A percentile compares a stretch with the other conserved stretches of the same genome.
Evolutionary conservation across 2,113 vertebrate genomes (phyloP).

Genomic region (Sminthopsis crassicaudata): DNA sequence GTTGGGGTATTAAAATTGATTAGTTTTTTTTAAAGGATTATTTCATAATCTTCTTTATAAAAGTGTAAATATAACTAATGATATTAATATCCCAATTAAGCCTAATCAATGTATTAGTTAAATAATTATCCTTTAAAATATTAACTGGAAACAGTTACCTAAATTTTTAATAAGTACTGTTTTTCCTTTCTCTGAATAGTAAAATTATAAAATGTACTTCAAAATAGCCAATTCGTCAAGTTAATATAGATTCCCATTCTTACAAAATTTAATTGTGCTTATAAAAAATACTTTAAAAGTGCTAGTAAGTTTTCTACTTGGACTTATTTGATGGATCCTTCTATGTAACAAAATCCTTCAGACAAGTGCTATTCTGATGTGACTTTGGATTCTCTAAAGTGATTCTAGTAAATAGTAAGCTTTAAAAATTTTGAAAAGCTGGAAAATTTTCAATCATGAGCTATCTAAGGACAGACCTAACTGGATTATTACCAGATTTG

Average conservation of each 20-base stretch:
- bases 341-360: background rate
- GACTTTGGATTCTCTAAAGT: background rate
- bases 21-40: slow-evolving; percentile 30
- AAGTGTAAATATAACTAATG: slow-evolving; percentile 15
- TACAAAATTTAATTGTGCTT: background rate
- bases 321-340: background rate
- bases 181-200: slow-evolving; percentile 24
- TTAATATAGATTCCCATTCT: background rate
- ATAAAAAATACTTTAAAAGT: background rate
- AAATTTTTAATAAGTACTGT: slow-evolving; percentile 33
- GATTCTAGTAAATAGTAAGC: background rate
- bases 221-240: background rate
- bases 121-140: slow-evolving; percentile 26
- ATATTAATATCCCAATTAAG: background rate
- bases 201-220: slow-evolving; percentile 6
- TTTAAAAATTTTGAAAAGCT: background rate
- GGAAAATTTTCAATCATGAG: background rate
- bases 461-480: background rate
- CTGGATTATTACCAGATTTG: background rate
- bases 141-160: background rate
- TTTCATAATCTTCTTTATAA: slow-evolving; percentile 10
- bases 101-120: slow-evolving; percentile 22
- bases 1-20: slow-evolving; percentile 45
- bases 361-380: background rate
- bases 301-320: background rate